These are phyloP conservation scores for Temnothorax unifasciatus DNA, from an alignment of 2,888 invertebrate genomes.

Conservation along the genomic window DNA sequence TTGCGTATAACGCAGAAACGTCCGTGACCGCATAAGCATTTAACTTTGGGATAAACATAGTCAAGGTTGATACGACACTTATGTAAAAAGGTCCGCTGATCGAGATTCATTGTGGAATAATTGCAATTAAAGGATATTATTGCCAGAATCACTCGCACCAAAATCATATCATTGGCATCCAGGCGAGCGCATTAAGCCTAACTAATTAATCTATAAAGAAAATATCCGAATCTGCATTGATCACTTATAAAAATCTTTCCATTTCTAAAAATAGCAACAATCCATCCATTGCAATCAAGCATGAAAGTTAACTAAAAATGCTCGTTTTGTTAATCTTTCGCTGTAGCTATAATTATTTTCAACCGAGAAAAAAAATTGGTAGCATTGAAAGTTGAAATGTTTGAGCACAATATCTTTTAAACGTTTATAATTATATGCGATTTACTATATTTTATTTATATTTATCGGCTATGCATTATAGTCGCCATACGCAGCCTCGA, in stretches of 20 bases:
- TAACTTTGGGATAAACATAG: constrained; percentile 73
- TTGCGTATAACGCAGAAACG: constrained; percentile 64
- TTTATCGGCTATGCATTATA: not conserved
- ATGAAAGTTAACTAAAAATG: not conserved
- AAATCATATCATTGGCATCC: not conserved
- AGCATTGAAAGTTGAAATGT: not conserved
- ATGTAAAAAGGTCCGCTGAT: constrained; percentile 64
- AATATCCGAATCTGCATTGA: no score
- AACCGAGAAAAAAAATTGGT: not conserved
- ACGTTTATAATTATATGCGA: not conserved
- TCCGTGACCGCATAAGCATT: constrained; percentile 79
- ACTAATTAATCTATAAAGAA: no score
- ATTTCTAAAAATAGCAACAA: not conserved
- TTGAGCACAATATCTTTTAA: not conserved
- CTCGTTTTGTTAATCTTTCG: not conserved
- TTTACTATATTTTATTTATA: not conserved
- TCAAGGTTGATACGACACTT: constrained; percentile 73
- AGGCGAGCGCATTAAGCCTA: no score
- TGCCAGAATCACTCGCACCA: not conserved
- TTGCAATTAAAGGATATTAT: constrained; percentile 18
- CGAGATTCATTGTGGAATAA: constrained; percentile 25
- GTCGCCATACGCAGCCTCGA: not conserved
- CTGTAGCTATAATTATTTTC: not conserved
- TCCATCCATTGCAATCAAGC: not conserved
- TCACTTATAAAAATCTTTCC: no score